Percentiles rank a stretch among this genome's conserved stretches.
These are phyloP conservation scores for Campylomormyrus numenius DNA, from an alignment of 2,113 vertebrate genomes.

Conservation along the genomic window DNA sequence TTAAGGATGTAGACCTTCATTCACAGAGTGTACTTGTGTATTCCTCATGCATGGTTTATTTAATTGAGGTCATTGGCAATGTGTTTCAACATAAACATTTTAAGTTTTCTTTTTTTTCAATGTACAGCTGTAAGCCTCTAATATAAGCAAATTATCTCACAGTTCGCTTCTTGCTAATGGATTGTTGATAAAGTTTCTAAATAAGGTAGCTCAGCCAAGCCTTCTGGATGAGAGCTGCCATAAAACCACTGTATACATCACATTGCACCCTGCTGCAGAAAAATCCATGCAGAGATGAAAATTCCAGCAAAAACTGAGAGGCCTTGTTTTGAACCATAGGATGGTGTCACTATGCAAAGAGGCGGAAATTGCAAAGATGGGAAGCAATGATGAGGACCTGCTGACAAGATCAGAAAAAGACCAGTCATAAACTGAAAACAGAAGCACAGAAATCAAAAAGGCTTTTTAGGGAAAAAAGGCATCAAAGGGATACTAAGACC, in stretches of 20 bases:
- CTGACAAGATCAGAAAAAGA: not conserved
- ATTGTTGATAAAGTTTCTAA: conserved; percentile 9
- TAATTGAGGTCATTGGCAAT: not conserved
- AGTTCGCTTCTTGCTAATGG: not conserved
- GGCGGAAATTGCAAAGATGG: not conserved
- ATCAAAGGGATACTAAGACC: not conserved
- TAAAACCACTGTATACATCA: not conserved
- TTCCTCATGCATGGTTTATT: not conserved
- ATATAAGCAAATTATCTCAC: not conserved
- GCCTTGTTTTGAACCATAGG: not conserved
- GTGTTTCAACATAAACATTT: not conserved
- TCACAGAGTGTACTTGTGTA: not conserved
- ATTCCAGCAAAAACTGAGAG: not conserved
- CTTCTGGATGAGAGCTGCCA: not conserved
- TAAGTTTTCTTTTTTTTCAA: not conserved
- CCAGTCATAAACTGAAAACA: not conserved
- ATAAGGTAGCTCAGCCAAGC: not conserved
- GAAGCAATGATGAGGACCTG: not conserved
- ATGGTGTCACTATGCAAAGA: not conserved
- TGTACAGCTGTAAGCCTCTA: not conserved
- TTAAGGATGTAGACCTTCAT: not conserved
- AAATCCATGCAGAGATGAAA: not conserved
- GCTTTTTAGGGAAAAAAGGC: not conserved
- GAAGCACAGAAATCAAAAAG: not conserved
- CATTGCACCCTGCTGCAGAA: not conserved